These are phyloP conservation scores for Actias luna DNA, from an alignment of 2,888 invertebrate species.

Conservation along the genomic window DNA sequence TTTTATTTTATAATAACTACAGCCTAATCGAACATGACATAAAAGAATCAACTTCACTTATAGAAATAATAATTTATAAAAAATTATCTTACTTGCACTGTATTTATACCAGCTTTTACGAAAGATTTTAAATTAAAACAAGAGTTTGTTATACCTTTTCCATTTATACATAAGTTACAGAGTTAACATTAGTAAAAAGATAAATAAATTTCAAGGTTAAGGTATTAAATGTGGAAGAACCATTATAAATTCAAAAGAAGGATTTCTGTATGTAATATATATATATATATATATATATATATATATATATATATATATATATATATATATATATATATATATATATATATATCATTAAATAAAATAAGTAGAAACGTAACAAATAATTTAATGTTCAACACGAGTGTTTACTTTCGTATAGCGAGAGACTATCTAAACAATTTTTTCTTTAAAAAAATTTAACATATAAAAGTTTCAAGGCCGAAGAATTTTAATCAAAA, in stretches of 20 bases:
- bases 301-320: too few species aligned
- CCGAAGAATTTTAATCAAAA: conserved; percentile 40
- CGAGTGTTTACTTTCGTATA: not conserved
- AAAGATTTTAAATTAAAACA: too few species aligned
- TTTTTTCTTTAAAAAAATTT: conserved; percentile 26
- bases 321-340: too few species aligned
- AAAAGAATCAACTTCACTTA: conserved; percentile 28
- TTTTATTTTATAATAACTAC: not conserved
- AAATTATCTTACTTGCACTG: not conserved
- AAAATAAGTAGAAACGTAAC: not conserved
- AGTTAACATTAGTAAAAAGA: not conserved
- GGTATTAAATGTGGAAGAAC: not conserved
- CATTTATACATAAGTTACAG: not conserved
- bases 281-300: too few species aligned
- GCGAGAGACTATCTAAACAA: conserved; percentile 24
- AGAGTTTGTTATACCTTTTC: not conserved
- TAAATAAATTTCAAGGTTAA: not conserved
- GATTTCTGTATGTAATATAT: too few species aligned
- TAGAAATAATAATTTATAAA: conserved; percentile 35
- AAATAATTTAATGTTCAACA: not conserved
- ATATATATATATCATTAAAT: too few species aligned
- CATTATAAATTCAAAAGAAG: too few species aligned
- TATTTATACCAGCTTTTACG: too few species aligned
- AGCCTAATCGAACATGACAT: conserved; percentile 2
- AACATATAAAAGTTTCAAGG: conserved; percentile 39